Evolutionary conservation across 2,113 vertebrate genomes (phyloP), one percentile per base, ranked within the genome.

Genomic region (Nothocercus julius): DNA sequence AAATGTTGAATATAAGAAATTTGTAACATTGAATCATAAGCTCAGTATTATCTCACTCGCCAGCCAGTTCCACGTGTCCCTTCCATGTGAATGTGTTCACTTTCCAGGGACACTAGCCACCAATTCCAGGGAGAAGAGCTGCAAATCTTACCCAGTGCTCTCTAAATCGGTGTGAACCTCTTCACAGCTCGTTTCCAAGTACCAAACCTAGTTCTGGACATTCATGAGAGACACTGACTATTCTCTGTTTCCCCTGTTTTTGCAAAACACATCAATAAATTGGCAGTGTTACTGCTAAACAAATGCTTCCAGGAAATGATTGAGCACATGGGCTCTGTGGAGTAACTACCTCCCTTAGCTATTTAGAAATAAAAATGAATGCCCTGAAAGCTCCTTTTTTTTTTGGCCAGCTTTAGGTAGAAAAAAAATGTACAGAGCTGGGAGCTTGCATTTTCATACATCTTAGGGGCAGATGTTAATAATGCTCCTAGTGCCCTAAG

Each of bases 321-420:
- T 85, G 84, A 85, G 67, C 73, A 54, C 36, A 4, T 28, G 49
- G 62, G 11, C 88, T 92, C 89, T 68, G 67, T 67, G 75, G 74
- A 93, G 73, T 80, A 92, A 53, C 84, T 49, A 40, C 30, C 2
- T 87, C 36, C 63, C 40, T 63, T 87, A 1, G 6, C 28, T 92
- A 8, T 89, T 89, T 95, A 75, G 54, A 87, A 92, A 82, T 79
- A 93, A 87, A 95, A 93, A 47, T 53, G 62, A 87, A 30, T n/a
- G 49, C 11, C 30, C 90, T 68, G 66, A 58, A 75, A 92, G 58
- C 28, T 64, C 17, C 22, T 69, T 51, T 74, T 28, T 89, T 54
- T 49, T 47, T 47, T 16, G 17, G 40, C 54, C 85, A 19, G 54
- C 63, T 96, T 49, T 45, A 45, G 34, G 53, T 28, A 40, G 27